Evolutionary conservation across 2,113 vertebrate species (phyloP).

Genomic region (Ptyas mucosa): DNA sequence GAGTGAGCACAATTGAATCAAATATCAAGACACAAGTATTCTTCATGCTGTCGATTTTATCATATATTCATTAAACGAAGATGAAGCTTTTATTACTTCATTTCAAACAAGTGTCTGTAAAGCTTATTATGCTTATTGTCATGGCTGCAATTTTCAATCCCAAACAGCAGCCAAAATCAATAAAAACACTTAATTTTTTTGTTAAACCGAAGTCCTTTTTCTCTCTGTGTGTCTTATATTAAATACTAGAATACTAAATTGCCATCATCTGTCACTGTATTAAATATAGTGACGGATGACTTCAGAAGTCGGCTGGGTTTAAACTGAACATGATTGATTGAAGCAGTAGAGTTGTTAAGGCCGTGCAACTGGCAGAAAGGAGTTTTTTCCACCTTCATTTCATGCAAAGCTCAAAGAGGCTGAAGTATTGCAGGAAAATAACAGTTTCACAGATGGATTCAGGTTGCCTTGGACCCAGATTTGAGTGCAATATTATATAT

Average conservation of each 20-base stretch:
- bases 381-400: neutral
- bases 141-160: neutral
- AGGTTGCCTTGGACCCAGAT: constrained; percentile 30
- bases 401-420: neutral
- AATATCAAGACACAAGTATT: neutral
- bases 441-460: constrained; percentile 49
- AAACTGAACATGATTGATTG: constrained; percentile 12
- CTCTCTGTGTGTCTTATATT: neutral
- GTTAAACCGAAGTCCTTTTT: neutral
- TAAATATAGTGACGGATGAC: neutral
- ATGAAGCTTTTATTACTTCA: neutral
- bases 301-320: neutral
- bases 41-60: neutral
- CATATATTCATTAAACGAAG: neutral
- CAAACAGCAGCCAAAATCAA: constrained; percentile 21
- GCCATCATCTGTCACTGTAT: neutral
- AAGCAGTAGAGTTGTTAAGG: neutral
- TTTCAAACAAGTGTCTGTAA: neutral
- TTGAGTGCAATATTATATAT: constrained; percentile 38
- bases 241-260: neutral
- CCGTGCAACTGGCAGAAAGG: neutral
- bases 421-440: constrained; percentile 45
- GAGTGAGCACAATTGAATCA: neutral
- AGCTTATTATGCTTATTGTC: neutral
- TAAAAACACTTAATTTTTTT: neutral